These are phyloP conservation scores for Lasioglossum leucozonium DNA, from an alignment of 2,888 invertebrate genomes.

Conservation along the genomic window DNA sequence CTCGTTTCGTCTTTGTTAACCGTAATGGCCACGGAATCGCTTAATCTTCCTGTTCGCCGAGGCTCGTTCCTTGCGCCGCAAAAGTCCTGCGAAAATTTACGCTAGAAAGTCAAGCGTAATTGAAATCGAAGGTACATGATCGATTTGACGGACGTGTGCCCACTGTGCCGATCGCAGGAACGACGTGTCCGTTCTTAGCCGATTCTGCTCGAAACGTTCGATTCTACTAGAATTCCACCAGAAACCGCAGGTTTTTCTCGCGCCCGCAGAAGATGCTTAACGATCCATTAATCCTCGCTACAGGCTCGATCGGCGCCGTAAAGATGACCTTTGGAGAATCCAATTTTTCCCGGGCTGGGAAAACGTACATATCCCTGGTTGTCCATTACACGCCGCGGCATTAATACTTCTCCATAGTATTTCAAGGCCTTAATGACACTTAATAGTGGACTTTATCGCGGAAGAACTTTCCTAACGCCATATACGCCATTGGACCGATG, in stretches of 20 bases:
- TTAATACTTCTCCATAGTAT: not conserved
- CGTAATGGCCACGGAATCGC: constrained; percentile 6
- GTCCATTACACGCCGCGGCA: not conserved
- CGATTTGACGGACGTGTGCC: not conserved
- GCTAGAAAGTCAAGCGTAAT: not conserved
- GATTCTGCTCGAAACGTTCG: not conserved
- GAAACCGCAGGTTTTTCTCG: not conserved
- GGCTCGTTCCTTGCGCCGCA: not conserved
- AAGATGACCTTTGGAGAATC: not conserved
- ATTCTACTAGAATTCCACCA: not conserved
- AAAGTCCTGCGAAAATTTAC: not conserved
- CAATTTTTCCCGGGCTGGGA: not conserved
- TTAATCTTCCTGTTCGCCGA: not conserved
- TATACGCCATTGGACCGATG: not conserved
- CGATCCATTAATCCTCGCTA: not conserved
- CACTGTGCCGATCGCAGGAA: not conserved
- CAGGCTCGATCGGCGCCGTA: not conserved
- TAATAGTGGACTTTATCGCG: not conserved
- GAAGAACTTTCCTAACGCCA: not conserved
- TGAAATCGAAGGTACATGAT: not conserved
- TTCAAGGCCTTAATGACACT: constrained; percentile 5
- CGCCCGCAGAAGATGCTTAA: not conserved
- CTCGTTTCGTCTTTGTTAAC: not conserved
- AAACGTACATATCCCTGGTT: not conserved
- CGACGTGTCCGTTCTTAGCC: not conserved